phyloP scores from a whole-genome alignment of 2,113 vertebrate species.

The Gymnocephalus cernua region DNA sequence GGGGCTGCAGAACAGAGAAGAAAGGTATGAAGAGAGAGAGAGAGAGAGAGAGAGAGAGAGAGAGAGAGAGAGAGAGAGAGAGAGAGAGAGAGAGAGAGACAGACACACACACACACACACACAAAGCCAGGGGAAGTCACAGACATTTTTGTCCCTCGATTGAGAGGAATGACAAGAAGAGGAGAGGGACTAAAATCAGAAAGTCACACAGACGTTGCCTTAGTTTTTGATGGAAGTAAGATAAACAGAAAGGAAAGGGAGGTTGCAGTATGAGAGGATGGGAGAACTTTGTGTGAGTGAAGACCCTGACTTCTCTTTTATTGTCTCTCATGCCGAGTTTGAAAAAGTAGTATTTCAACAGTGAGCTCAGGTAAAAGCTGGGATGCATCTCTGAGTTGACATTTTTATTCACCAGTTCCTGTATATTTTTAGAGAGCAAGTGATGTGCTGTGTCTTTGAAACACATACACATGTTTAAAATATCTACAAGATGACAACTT shows the following conservation, averaged over 20 bases:
- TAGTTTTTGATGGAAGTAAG: constrained; percentile 43
- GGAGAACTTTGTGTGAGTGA: constrained; percentile 41
- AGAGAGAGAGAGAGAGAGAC: constrained; percentile 43
- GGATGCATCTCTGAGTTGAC: constrained; percentile 38
- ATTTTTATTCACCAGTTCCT: constrained; percentile 37
- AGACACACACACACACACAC: no score
- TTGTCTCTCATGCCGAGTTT: constrained; percentile 56
- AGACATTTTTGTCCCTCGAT: constrained; percentile 52
- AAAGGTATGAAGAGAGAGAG: constrained; percentile 60
- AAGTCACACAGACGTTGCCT: constrained; percentile 48
- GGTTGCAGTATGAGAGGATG: constrained; percentile 26
- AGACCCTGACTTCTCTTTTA: constrained; percentile 48
- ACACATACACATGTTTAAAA: constrained; percentile 20
- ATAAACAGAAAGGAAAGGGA: background rate
- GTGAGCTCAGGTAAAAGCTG: constrained; percentile 48
- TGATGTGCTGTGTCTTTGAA: constrained; percentile 41
- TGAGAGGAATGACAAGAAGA: constrained; percentile 56
- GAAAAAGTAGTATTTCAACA: constrained; percentile 43
- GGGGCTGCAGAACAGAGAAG: constrained; percentile 29
- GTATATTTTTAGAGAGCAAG: constrained; percentile 54
- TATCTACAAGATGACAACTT: constrained; percentile 31
- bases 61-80: constrained; percentile 42
- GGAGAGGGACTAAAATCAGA: constrained; percentile 46
- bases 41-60: constrained; percentile 27
- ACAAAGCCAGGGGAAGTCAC: constrained; percentile 54